Evolutionary conservation across 1,140 invertebrate species (phyloP).

Genomic region (Zaprionus ornatus): DNA sequence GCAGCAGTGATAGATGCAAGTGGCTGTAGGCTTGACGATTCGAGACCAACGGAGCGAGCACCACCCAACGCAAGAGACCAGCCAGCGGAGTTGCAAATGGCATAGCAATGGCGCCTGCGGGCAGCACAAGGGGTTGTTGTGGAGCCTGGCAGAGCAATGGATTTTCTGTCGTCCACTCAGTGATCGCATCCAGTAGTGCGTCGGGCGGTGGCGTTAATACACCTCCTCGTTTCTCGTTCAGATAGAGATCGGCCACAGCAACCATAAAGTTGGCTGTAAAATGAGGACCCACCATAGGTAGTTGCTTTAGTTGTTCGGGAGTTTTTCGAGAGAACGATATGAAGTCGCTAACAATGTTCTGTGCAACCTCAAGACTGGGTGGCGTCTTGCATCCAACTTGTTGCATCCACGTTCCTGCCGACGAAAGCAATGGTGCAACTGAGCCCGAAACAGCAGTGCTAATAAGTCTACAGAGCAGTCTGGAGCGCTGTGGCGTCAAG

Average conservation of each 20-base stretch:
- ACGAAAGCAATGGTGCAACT: conserved; percentile 88
- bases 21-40: conserved; percentile 85
- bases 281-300: conserved; percentile 88
- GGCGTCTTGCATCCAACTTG: conserved; percentile 91
- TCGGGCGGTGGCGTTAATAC: conserved; percentile 85
- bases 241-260: conserved; percentile 91
- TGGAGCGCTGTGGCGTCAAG: conserved; percentile 87
- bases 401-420: conserved; percentile 93
- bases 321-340: conserved; percentile 89
- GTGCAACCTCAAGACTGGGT: conserved; percentile 88
- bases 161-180: conserved; percentile 88
- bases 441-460: conserved; percentile 91
- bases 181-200: conserved; percentile 87
- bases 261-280: conserved; percentile 92
- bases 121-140: conserved; percentile 88
- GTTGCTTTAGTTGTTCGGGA: conserved; percentile 86
- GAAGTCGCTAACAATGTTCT: conserved; percentile 91
- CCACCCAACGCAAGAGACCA: conserved; percentile 90
- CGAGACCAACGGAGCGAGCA: conserved; percentile 86
- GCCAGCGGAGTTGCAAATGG: conserved; percentile 91
- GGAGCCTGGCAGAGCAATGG: conserved; percentile 89
- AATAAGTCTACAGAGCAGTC: conserved; percentile 90
- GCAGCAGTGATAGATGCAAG: conserved; percentile 87
- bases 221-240: conserved; percentile 79
- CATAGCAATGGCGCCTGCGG: conserved; percentile 91